Percentiles rank a stretch among this genome's conserved stretches.
Evolutionary conservation across 64 coral and sea anemone species (phyloP).

Genomic region (Pocillopora damicornis): DNA sequence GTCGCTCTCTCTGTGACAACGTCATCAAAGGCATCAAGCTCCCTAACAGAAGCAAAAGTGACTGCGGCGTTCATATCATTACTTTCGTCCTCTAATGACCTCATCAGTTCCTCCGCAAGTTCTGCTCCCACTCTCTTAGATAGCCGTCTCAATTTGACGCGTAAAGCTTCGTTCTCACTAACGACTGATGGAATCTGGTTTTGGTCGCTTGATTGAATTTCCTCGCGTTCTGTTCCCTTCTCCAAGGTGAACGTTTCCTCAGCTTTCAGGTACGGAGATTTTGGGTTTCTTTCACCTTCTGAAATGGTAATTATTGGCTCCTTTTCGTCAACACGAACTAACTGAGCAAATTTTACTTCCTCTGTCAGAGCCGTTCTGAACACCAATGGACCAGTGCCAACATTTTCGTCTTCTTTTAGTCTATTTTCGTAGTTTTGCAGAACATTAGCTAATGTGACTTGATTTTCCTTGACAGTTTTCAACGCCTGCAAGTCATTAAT

Average conservation of each 20-base stretch:
- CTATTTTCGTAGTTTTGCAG: neutral
- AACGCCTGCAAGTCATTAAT: neutral
- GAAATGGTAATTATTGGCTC: neutral
- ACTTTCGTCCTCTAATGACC: conserved; percentile 22
- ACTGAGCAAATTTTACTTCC: conserved; percentile 7
- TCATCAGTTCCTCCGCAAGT: conserved; percentile 11
- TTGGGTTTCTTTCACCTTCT: neutral
- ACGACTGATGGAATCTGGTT: neutral
- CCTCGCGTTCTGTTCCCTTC: neutral
- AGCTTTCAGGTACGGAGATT: neutral
- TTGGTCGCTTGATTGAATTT: neutral
- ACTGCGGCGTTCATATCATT: conserved; percentile 20
- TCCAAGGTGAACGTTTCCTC: neutral
- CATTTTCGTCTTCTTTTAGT: neutral
- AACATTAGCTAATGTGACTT: neutral
- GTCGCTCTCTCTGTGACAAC: conserved; percentile 7
- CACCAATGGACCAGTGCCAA: neutral
- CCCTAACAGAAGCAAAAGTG: neutral
- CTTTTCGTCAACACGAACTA: neutral
- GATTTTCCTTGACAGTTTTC: neutral
- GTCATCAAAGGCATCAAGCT: conserved; percentile 14
- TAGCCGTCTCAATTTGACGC: neutral
- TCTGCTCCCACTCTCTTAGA: neutral
- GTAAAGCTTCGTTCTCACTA: neutral
- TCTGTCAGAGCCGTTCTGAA: neutral